Conservation (phyloP, 2,113 vertebrate genomes). For the Megalops atlanticus region DNA sequence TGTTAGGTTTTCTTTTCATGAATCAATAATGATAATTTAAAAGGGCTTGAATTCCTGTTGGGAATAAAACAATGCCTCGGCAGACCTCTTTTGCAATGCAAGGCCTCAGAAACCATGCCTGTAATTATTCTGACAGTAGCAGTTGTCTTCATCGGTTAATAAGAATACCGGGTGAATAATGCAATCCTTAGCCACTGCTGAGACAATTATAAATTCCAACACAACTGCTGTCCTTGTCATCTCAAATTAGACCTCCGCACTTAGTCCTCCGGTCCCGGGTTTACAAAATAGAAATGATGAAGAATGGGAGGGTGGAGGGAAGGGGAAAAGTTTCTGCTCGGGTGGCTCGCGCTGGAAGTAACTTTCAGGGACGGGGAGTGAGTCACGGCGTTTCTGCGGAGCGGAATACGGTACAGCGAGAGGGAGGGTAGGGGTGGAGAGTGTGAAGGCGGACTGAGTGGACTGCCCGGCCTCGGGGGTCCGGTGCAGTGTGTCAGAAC, state of each 20-base stretch:
- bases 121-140: neutral
- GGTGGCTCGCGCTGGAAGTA: neutral
- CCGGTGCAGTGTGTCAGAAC: neutral
- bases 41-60: neutral
- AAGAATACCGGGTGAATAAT: neutral
- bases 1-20: neutral
- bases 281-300: neutral
- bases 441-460: neutral
- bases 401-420: neutral
- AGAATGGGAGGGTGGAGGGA: neutral
- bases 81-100: no score
- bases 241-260: no score
- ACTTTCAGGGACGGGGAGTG: neutral
- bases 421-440: neutral
- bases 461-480: neutral
- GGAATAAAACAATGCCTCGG: neutral
- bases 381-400: neutral
- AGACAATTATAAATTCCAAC: neutral
- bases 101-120: neutral
- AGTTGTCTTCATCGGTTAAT: constrained; percentile 3
- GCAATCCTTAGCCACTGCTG: neutral
- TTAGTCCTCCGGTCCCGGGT: neutral
- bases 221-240: neutral
- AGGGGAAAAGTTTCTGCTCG: neutral
- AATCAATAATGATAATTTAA: neutral